phyloP scores from a whole-genome alignment of 64 coral and sea anemone species.

The Montipora foliosa region DNA sequence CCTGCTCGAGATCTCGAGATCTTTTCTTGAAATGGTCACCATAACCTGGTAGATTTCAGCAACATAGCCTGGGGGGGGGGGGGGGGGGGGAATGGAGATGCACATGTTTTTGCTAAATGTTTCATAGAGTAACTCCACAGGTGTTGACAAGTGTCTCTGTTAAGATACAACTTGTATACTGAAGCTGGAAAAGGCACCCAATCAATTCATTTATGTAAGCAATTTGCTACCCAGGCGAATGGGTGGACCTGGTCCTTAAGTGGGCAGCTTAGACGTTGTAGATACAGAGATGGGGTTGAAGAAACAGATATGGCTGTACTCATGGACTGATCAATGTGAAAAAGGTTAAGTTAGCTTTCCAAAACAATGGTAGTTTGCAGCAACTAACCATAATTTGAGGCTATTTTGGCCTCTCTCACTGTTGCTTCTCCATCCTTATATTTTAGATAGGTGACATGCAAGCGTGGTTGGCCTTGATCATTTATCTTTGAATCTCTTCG shows the following conservation, averaged over 20 bases:
- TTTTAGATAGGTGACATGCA: constrained; percentile 17
- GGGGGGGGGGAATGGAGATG: neutral
- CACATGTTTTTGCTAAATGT: neutral
- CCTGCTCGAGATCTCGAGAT: neutral
- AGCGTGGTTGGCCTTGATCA: constrained; percentile 15
- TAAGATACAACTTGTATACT: too few species aligned
- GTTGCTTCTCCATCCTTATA: constrained; percentile 57
- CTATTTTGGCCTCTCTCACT: constrained; percentile 29
- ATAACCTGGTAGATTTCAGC: constrained; percentile 3
- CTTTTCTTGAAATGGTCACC: constrained; percentile 2
- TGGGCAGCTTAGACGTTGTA: neutral
- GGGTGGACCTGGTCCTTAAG: neutral
- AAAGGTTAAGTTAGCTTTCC: neutral
- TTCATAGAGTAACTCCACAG: neutral
- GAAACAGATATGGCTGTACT: neutral
- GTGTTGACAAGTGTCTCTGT: too few species aligned
- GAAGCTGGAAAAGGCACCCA: too few species aligned
- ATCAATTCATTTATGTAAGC: neutral
- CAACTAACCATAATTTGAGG: constrained; percentile 29
- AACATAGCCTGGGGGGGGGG: constrained; percentile 20
- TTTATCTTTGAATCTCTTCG: constrained; percentile 18
- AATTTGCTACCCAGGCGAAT: neutral
- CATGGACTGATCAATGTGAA: neutral
- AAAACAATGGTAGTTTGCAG: neutral
- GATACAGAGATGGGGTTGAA: neutral